Evolutionary conservation across 2,797 vertebrate species (phyloP).

Genomic region (Sebastes dallii): DNA sequence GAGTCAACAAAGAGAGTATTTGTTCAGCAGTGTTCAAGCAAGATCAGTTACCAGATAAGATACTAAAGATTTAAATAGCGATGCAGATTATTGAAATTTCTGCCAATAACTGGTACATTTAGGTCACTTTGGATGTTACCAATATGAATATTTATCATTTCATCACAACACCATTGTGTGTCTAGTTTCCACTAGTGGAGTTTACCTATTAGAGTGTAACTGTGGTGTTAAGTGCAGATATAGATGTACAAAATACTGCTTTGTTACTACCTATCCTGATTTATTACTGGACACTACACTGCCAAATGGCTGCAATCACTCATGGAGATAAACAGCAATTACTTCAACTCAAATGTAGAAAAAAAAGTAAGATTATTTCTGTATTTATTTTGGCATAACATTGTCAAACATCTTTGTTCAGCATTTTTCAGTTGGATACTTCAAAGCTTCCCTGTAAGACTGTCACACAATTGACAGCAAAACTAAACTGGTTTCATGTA

Average conservation of each 20-base stretch:
- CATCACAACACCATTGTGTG: background rate
- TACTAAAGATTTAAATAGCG: background rate
- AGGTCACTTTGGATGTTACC: background rate
- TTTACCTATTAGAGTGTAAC: background rate
- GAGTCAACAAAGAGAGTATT: background rate
- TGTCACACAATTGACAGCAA: background rate
- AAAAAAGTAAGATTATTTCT: background rate
- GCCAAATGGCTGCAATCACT: background rate
- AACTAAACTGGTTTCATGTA: background rate
- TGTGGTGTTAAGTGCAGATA: background rate
- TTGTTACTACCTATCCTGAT: background rate
- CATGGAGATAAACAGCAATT: background rate
- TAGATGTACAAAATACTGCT: background rate
- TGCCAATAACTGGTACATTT: background rate
- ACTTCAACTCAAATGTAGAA: background rate
- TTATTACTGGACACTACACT: background rate
- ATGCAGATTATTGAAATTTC: background rate
- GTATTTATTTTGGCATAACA: background rate
- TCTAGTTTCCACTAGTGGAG: background rate
- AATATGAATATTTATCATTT: background rate
- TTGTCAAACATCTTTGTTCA: background rate
- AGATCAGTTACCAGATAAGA: background rate
- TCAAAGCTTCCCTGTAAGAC: background rate
- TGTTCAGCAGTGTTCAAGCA: conserved; percentile 17
- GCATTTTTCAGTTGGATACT: background rate